phyloP scores from a whole-genome alignment of 2,113 vertebrate genomes.

The Leucosticte australis region DNA sequence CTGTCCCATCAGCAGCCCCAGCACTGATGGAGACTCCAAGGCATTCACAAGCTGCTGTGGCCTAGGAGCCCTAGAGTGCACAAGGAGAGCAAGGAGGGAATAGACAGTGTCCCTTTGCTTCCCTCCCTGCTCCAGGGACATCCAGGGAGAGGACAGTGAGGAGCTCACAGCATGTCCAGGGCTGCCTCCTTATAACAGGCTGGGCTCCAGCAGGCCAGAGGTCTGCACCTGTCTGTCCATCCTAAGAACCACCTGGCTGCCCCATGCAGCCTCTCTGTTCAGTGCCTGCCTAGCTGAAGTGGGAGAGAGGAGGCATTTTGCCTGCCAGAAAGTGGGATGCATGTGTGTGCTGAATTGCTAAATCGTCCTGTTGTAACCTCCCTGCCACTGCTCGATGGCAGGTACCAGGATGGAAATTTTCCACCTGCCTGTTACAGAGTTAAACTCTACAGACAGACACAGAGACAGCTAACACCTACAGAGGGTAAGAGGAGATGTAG shows the following conservation, averaged over 20 bases:
- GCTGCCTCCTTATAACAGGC: background rate
- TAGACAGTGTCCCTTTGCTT: background rate
- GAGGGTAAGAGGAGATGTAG: background rate
- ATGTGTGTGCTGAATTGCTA: background rate
- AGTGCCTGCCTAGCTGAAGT: fast-evolving
- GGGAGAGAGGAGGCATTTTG: background rate
- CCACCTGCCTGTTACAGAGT: background rate
- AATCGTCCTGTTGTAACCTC: background rate
- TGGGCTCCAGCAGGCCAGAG: background rate
- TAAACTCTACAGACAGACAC: background rate
- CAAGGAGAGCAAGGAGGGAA: background rate
- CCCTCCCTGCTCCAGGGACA: background rate
- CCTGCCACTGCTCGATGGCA: background rate
- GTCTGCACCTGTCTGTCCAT: background rate
- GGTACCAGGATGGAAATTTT: background rate
- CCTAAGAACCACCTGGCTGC: background rate
- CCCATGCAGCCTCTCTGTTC: background rate
- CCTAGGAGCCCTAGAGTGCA: background rate
- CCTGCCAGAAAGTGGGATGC: background rate
- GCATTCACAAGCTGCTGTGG: background rate
- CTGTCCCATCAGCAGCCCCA: fast-evolving
- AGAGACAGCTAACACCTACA: background rate
- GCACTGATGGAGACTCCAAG: background rate
- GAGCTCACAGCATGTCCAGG: fast-evolving
- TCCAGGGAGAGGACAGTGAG: fast-evolving